These are phyloP conservation scores for Porites lobata DNA, from an alignment of 92 coral and sea anemone species.

Conservation along the genomic window DNA sequence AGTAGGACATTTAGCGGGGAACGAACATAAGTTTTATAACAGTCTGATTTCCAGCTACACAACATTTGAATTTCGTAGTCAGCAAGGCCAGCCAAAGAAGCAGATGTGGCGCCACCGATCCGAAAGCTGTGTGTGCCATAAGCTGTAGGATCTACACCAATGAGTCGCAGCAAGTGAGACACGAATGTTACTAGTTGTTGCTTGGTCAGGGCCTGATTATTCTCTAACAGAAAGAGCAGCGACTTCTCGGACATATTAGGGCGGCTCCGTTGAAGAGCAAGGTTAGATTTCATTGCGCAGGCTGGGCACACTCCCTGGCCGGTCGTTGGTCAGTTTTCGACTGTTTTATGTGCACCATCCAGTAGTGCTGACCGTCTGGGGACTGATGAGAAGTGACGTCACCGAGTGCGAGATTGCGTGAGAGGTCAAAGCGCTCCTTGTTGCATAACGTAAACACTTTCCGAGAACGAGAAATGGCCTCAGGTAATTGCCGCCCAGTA, in stretches of 20 bases:
- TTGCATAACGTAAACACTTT: neutral
- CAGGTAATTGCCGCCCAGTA: conserved; percentile 69
- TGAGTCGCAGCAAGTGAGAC: conserved; percentile 15
- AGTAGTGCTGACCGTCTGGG: neutral
- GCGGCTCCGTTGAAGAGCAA: no score
- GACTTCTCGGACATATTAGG: neutral
- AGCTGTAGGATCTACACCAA: neutral
- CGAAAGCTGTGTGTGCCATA: conserved; percentile 34
- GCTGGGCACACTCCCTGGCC: neutral
- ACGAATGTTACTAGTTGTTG: conserved; percentile 14
- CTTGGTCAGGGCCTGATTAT: neutral
- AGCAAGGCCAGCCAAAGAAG: neutral
- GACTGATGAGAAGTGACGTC: neutral
- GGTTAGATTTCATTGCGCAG: neutral
- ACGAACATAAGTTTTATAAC: conserved; percentile 2
- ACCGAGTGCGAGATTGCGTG: neutral
- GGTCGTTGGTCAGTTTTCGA: conserved; percentile 4
- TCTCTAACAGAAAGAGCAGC: conserved; percentile 29
- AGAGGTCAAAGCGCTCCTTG: neutral
- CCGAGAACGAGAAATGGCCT: conserved; percentile 41
- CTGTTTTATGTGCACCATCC: neutral
- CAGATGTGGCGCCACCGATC: conserved; percentile 5
- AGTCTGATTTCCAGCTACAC: neutral
- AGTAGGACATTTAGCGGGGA: conserved; percentile 39
- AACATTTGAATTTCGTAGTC: neutral